Percentiles rank a stretch among this genome's conserved stretches.
These are phyloP conservation scores for Heteromurus nitidus DNA, from an alignment of 2,888 invertebrate genomes.

Conservation along the genomic window DNA sequence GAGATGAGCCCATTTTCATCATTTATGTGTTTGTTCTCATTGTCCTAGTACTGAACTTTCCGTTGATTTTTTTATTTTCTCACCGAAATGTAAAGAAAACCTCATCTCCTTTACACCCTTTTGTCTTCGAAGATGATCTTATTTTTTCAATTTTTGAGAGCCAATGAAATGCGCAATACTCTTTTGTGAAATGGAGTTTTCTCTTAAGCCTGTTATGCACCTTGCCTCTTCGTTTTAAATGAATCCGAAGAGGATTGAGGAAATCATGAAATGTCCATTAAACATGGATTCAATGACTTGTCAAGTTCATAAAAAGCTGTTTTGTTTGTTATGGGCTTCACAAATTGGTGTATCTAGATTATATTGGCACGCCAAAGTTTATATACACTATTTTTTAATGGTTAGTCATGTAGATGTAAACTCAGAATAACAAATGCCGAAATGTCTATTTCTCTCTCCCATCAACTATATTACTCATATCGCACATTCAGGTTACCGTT, in stretches of 20 bases:
- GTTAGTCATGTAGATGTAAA: no score
- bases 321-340: constrained; percentile 12
- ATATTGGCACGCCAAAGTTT: no score
- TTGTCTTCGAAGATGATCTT: constrained; percentile 26
- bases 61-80: background rate
- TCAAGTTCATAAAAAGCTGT: constrained; percentile 23
- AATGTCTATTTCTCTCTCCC: no score
- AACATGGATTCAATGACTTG: constrained; percentile 33
- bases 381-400: no score
- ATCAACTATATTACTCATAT: no score
- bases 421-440: no score
- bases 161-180: background rate
- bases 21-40: constrained; percentile 11
- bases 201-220: no score
- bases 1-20: constrained; percentile 34
- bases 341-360: constrained; percentile 1
- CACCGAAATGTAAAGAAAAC: constrained; percentile 2
- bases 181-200: background rate
- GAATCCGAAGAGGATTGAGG: constrained; percentile 14
- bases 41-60: background rate
- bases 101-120: background rate
- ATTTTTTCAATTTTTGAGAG: constrained; percentile 17
- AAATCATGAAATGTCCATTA: constrained; percentile 58
- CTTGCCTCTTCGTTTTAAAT: constrained; percentile 5
- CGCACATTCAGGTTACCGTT: no score